phyloP scores from a whole-genome alignment of 2,888 invertebrate species.

The Macaria liturata region DNA sequence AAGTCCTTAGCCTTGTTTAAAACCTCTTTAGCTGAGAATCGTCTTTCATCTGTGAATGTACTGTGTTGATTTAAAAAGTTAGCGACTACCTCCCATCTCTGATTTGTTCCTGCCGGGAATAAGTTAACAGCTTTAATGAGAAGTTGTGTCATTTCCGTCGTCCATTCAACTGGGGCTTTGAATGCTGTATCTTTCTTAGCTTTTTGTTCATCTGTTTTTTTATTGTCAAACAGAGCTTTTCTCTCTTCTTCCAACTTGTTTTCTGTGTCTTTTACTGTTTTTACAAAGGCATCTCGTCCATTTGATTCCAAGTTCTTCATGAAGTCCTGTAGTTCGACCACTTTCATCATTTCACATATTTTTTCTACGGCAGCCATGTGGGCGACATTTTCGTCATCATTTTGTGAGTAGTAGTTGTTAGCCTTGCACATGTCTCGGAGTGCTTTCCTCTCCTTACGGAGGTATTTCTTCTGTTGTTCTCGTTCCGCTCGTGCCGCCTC shows the following conservation, averaged over 20 bases:
- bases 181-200: constrained; percentile 69
- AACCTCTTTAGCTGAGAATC: constrained; percentile 94
- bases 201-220: constrained; percentile 71
- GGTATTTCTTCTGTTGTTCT: constrained; percentile 91
- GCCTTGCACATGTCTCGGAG: constrained; percentile 91
- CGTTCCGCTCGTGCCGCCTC: constrained; percentile 93
- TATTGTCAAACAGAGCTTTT: constrained; percentile 81
- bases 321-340: constrained; percentile 88
- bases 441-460: constrained; percentile 93
- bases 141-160: constrained; percentile 91
- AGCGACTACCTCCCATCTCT: constrained; percentile 97
- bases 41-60: constrained; percentile 81
- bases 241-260: constrained; percentile 91
- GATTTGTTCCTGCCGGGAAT: constrained; percentile 97
- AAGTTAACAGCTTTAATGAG: constrained; percentile 98
- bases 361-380: constrained; percentile 97
- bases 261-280: constrained; percentile 88
- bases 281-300: constrained; percentile 86
- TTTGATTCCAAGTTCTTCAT: constrained; percentile 86
- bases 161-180: constrained; percentile 88
- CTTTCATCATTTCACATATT: constrained; percentile 91
- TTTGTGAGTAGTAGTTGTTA: constrained; percentile 89
- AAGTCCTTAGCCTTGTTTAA: constrained; percentile 97
- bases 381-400: constrained; percentile 88
- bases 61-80: constrained; percentile 97